These are phyloP conservation scores for Atherinomorus stipes DNA, from an alignment of 2,113 vertebrate genomes.

Conservation along the genomic window DNA sequence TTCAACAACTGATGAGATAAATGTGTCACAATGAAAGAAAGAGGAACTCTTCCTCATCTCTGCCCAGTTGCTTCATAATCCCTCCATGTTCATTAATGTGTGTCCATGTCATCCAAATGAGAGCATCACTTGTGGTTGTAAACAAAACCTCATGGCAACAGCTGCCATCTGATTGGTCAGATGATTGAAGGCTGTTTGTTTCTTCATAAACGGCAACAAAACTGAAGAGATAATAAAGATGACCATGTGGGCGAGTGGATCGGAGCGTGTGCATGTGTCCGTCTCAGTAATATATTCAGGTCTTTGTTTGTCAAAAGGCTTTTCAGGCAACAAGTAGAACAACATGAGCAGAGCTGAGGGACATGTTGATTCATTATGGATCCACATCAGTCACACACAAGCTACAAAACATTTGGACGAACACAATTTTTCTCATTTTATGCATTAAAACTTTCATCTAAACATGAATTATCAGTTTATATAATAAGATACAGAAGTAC, in stretches of 20 bases:
- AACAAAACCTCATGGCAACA: slow-evolving; percentile 42
- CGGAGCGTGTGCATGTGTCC: slow-evolving; percentile 22
- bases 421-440: not conserved
- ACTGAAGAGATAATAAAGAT: slow-evolving; percentile 62
- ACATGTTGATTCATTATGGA: slow-evolving; percentile 9
- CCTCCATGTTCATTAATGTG: not conserved
- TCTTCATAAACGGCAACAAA: slow-evolving; percentile 55
- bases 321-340: slow-evolving; percentile 41
- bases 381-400: not conserved
- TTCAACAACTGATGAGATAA: not conserved
- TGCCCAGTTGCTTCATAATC: not conserved
- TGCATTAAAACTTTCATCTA: too few species aligned
- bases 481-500: too few species aligned
- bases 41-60: not conserved
- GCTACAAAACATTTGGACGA: not conserved
- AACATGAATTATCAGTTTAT: too few species aligned
- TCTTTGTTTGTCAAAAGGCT: slow-evolving; percentile 62
- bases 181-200: slow-evolving; percentile 49
- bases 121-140: slow-evolving; percentile 2
- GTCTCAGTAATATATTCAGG: slow-evolving; percentile 55
- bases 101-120: slow-evolving; percentile 10
- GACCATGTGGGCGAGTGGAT: slow-evolving; percentile 34
- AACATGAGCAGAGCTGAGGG: slow-evolving; percentile 31
- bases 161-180: slow-evolving; percentile 42
- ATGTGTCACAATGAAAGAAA: not conserved